Evolutionary conservation across 2,888 invertebrate genomes (phyloP), one percentile per base, ranked within the genome.

Genomic region (Lithophane ornitopus): DNA sequence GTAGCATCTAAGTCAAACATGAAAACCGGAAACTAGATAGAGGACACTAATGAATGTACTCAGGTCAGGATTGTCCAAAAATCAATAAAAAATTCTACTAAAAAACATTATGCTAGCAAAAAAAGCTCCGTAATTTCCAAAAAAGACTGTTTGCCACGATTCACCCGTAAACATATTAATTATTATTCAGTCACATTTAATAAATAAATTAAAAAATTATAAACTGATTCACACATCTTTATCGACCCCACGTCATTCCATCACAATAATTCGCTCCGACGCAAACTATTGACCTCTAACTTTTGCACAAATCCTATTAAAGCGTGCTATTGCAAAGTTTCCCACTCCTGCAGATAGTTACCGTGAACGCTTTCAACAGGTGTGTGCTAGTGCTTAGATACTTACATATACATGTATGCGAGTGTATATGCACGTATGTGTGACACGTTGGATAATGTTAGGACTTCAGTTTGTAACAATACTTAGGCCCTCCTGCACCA

Each of bases 311-410:
- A 78, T 74, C 66, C 52, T 63, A 73, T 75, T 76, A 74, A 65
- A 70, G 61, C 61, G 16, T 58, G 79, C 22, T 79, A 34, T 82
- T 76, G 63, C 83, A 70, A 79, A 76, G 76, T 67, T 78, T 34
- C 67, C 67, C 71, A 46, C 62, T 67, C 34, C 14, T 54, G 58
- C 49, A 12, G 41, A 41, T 58, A 3, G 44, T 54, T 56, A 19
- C 62, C 44, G 62, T 28, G 39, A 71, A 68, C 70, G 46, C 46
- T 70, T 76, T 66, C 74, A 83, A 84, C 86, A 76, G 80, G 86
- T 76, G 78, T 68, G 54, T 44, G 46, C 46, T n/a, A 59, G 69
- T 52, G 34, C 59, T 54, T 39, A 41, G 62, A 8, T 19, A 16
- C 34, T 3, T 54, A n/a, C 3, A 34, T 34, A 22, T 61, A 66